A percentile compares a stretch with the other conserved stretches of the same genome.
Conservation (phyloP, 2,888 invertebrate genomes). For the Aspidiotus destructor region DNA sequence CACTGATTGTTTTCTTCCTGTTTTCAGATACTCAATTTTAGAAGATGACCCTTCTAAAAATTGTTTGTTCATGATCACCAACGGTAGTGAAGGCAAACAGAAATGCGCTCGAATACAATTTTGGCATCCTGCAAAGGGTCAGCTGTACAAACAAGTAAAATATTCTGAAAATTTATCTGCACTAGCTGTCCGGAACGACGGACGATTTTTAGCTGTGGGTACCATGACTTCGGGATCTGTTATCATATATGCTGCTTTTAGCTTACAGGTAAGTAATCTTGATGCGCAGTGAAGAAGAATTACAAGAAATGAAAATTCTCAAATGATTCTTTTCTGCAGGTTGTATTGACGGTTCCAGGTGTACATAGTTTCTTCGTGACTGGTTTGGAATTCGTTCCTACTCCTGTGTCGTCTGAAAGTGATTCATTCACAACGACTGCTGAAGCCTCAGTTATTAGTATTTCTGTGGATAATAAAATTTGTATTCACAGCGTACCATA, state of each 20-base stretch:
- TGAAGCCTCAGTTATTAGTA: conserved; percentile 83
- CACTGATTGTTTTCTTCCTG: neutral
- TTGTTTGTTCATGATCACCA: conserved; percentile 68
- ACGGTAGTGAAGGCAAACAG: conserved; percentile 55
- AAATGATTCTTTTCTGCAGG: conserved; percentile 46
- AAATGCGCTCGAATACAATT: conserved; percentile 67
- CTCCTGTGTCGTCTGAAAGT: conserved; percentile 41
- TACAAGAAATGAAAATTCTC: too few relatives aligned
- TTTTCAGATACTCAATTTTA: conserved; percentile 55
- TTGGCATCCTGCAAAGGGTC: conserved; percentile 61
- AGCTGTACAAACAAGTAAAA: conserved; percentile 49
- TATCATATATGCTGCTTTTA: conserved; percentile 81
- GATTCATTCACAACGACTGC: conserved; percentile 64
- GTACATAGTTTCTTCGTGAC: conserved; percentile 97
- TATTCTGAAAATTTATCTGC: conserved; percentile 71
- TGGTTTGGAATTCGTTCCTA: conserved; percentile 83
- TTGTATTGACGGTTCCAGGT: conserved; percentile 67
- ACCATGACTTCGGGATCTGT: conserved; percentile 90
- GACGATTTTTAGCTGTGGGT: conserved; percentile 81
- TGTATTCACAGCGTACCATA: conserved; percentile 77
- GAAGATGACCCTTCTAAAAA: conserved; percentile 56
- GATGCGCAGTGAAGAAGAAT: conserved; percentile 3
- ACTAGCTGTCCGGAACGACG: conserved; percentile 80
- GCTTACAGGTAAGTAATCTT: conserved; percentile 58
- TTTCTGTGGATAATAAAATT: conserved; percentile 90